Evolutionary conservation across 2,797 vertebrate genomes (phyloP), one percentile per base, ranked within the genome.

Genomic region (Iguana delicatissima): DNA sequence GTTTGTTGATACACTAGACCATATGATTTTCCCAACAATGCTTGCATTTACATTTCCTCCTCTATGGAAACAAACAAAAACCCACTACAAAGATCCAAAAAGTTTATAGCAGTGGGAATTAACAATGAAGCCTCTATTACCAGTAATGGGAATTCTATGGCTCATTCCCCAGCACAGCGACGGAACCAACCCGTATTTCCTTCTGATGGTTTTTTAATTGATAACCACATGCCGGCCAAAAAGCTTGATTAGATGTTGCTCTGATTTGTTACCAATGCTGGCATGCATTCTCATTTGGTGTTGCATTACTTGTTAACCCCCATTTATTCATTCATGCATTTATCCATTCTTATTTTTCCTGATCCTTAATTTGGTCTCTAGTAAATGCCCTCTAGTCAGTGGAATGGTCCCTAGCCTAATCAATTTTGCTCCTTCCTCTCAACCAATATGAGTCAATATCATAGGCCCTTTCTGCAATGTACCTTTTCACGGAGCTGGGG

Each of bases 151-250:
- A 32, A 88, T 38, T 85, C 9, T 42, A 90, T 87, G 14, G 7
- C 90, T 84, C 91, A 88, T 72, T 10, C 0, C 6, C 1, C 67
- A 80, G 7, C 0, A 0, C 0, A 0, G 90, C 38, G 84, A 18
- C 72, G 24, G 16, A 89, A 93, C 72, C 52, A 0, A 9, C 86
- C 88, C 64, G 46, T 42, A 79, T 88, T 85, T 85, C 57, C 62
- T 91, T 55, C 52, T 73, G 82, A 91, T 88, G 86, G 2, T 86
- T 35, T 88, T 92, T 92, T 76, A 89, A 72, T 32, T 42, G 80
- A 52, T 42, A 88, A 83, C 81, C 7, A 91, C 72, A 77, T 62
- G 64, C 35, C 0, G 74, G 14, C 4, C 76, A 83, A 88, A 83
- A 80, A 89, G 3, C 10, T 83, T 72, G 1, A 85, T 85, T 32